Evolutionary conservation across 2,888 invertebrate species (phyloP).

Genomic region (Thymelicus sylvestris): DNA sequence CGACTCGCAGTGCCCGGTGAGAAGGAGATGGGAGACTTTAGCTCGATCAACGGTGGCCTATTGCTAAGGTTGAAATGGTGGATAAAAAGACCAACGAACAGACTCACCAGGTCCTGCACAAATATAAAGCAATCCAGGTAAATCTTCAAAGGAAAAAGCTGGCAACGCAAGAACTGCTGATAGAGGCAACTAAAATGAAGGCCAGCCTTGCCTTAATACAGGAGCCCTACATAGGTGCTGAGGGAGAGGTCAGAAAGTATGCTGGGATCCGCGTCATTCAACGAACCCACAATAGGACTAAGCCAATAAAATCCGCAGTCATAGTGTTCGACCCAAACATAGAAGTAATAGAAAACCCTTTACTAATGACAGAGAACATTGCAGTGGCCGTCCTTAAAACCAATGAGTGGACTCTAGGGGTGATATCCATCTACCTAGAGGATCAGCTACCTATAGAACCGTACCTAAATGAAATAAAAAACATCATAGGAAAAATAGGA

Average conservation of each 20-base stretch:
- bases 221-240: constrained; percentile 34
- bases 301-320: constrained; percentile 37
- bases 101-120: too few species aligned
- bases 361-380: constrained; percentile 31
- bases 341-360: constrained; percentile 18
- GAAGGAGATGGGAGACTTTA: background rate
- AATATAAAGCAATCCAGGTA: background rate
- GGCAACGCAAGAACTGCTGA: constrained; percentile 33
- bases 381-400: constrained; percentile 30
- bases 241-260: constrained; percentile 8
- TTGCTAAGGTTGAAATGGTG: background rate
- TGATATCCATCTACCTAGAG: constrained; percentile 36
- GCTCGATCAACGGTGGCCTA: background rate
- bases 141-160: constrained; percentile 24
- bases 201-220: constrained; percentile 16
- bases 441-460: constrained; percentile 27
- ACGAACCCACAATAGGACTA: constrained; percentile 38
- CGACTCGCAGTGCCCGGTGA: background rate
- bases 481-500: background rate
- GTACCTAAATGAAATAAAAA: constrained; percentile 11
- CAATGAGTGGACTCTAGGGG: constrained; percentile 19
- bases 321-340: constrained; percentile 27
- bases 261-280: constrained; percentile 25
- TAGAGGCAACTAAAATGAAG: background rate
- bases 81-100: too few species aligned